phyloP scores from a whole-genome alignment of 92 coral and sea anemone species.

The Diadumene lineata region DNA sequence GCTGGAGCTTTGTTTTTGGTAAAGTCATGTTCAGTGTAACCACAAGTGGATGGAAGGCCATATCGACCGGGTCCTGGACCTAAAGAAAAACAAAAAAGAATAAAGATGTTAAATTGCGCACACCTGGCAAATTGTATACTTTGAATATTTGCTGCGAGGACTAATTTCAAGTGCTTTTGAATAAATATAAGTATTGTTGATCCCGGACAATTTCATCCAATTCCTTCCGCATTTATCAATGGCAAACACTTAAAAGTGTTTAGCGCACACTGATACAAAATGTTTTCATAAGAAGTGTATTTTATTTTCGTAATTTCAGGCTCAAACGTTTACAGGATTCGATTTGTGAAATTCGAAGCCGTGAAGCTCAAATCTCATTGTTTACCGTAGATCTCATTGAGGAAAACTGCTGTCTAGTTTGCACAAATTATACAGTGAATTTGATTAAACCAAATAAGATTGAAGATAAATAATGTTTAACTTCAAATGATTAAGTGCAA shows the following conservation, averaged over 20 bases:
- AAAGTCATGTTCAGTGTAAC: slow-evolving; percentile 70
- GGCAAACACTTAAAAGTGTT: no score
- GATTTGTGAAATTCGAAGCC: background rate
- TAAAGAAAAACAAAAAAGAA: slow-evolving; percentile 10
- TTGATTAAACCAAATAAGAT: background rate
- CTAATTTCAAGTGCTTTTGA: background rate
- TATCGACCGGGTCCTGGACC: slow-evolving; percentile 98
- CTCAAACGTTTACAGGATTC: no score
- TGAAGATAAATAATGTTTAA: background rate
- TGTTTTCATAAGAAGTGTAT: no score
- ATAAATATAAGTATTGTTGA: no score
- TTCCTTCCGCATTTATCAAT: no score
- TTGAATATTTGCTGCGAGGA: background rate
- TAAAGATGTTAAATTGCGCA: background rate
- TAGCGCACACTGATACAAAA: no score
- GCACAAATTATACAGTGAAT: no score
- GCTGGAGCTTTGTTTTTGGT: slow-evolving; percentile 80
- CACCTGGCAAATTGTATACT: background rate
- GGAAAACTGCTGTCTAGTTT: background rate
- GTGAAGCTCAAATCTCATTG: background rate
- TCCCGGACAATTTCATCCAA: no score
- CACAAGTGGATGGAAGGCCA: slow-evolving; percentile 86
- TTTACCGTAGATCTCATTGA: background rate
- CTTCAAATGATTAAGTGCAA: no score
- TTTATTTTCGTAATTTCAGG: no score